These are phyloP conservation scores for Carassius carassius DNA, from an alignment of 2,113 vertebrate genomes.

Conservation along the genomic window DNA sequence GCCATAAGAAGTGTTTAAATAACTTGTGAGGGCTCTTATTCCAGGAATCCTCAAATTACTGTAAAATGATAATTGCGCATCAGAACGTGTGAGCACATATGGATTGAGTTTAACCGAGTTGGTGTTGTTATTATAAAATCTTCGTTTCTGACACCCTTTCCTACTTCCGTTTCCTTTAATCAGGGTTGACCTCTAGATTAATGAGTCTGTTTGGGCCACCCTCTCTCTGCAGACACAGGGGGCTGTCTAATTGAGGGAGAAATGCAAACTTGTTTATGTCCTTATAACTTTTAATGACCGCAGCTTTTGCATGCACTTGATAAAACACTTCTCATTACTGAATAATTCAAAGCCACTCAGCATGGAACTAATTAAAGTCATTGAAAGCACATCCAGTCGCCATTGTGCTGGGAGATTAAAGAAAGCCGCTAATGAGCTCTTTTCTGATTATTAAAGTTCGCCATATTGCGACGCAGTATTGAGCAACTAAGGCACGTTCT, in stretches of 20 bases:
- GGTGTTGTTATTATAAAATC: conserved; percentile 72
- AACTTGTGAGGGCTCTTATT: conserved; percentile 61
- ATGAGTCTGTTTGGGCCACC: conserved; percentile 57
- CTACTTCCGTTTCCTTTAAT: conserved; percentile 75
- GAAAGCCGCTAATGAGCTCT: conserved; percentile 27
- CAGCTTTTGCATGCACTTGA: conserved; percentile 30
- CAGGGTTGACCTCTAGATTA: conserved; percentile 73
- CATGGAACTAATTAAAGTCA: conserved; percentile 41
- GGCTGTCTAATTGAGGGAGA: conserved; percentile 43
- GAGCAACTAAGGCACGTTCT: not conserved
- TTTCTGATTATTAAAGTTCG: not conserved
- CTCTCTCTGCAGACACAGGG: conserved; percentile 37
- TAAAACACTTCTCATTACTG: conserved; percentile 45
- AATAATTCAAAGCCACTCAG: conserved; percentile 21
- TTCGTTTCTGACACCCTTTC: conserved; percentile 66
- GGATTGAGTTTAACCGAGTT: conserved; percentile 77
- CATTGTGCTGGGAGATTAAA: conserved; percentile 12
- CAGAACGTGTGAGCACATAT: conserved; percentile 71
- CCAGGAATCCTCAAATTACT: conserved; percentile 50
- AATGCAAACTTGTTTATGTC: conserved; percentile 43
- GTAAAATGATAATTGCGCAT: conserved; percentile 72
- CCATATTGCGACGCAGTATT: not conserved
- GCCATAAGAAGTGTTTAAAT: not conserved
- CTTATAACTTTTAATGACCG: conserved; percentile 51
- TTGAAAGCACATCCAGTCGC: conserved; percentile 7